These are phyloP conservation scores for Pseudochirops cupreus DNA, from an alignment of 2,797 vertebrate species.

Conservation along the genomic window DNA sequence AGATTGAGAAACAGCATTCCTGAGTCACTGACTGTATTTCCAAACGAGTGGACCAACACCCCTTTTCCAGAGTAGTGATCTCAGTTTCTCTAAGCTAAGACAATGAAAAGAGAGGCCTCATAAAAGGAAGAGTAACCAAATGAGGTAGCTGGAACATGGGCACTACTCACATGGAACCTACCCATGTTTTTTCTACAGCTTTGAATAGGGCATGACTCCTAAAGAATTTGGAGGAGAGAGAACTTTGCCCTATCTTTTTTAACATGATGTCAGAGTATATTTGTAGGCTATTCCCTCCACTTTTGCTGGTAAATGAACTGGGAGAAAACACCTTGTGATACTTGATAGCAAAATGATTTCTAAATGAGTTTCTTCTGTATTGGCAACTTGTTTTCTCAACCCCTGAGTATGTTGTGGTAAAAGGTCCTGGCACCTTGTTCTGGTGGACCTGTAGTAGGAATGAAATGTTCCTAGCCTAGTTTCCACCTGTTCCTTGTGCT, in stretches of 20 bases:
- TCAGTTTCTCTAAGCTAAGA: constrained; percentile 30
- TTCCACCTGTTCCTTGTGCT: constrained; percentile 62
- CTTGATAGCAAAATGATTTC: constrained; percentile 44
- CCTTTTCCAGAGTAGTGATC: constrained; percentile 65
- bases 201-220: constrained; percentile 46
- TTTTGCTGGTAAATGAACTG: constrained; percentile 28
- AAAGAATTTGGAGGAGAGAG: constrained; percentile 56
- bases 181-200: constrained; percentile 43
- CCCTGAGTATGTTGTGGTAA: background rate
- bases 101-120: constrained; percentile 27
- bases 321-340: background rate
- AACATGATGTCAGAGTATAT: constrained; percentile 29
- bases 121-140: constrained; percentile 48
- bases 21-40: constrained; percentile 76
- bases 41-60: constrained; percentile 76
- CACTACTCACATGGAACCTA: constrained; percentile 52
- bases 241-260: constrained; percentile 54
- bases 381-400: constrained; percentile 33
- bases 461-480: constrained; percentile 26
- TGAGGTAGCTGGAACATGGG: constrained; percentile 48
- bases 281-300: constrained; percentile 15
- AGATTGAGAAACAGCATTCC: constrained; percentile 81
- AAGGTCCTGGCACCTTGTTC: constrained; percentile 40
- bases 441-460: constrained; percentile 28
- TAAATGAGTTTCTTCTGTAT: constrained; percentile 11